Evolutionary conservation across 2,888 invertebrate genomes (phyloP).

Genomic region (Acleris holmiana): DNA sequence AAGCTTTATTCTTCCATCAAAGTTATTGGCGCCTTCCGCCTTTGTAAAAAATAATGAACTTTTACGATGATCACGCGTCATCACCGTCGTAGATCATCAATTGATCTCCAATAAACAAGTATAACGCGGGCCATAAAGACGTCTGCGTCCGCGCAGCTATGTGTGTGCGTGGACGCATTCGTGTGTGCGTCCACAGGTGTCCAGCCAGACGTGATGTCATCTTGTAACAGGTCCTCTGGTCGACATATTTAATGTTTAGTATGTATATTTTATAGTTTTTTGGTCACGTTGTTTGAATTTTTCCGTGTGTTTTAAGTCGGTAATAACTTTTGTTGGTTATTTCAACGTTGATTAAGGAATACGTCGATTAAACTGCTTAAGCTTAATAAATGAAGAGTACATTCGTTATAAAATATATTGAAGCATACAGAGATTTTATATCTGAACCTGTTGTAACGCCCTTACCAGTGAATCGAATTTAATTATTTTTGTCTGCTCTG

Average conservation of each 20-base stretch:
- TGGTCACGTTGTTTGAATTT: neutral
- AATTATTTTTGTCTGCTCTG: no score
- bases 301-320: neutral
- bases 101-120: neutral
- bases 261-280: neutral
- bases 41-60: constrained; percentile 6
- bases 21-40: neutral
- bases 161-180: neutral
- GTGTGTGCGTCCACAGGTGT: neutral
- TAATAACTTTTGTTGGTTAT: neutral
- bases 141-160: constrained; percentile 2
- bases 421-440: no score
- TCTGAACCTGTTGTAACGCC: no score
- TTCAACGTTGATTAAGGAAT: no score
- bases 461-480: no score
- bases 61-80: constrained; percentile 14
- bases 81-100: constrained; percentile 6
- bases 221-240: constrained; percentile 9
- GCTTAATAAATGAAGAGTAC: no score
- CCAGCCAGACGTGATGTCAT: constrained; percentile 11
- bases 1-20: no score
- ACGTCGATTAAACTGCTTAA: no score
- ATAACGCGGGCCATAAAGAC: neutral
- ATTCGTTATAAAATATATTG: no score
- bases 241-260: neutral